Percentiles rank a stretch among this genome's conserved stretches.
phyloP scores from a whole-genome alignment of 1,140 invertebrate species.

The Aphidius gifuensis region DNA sequence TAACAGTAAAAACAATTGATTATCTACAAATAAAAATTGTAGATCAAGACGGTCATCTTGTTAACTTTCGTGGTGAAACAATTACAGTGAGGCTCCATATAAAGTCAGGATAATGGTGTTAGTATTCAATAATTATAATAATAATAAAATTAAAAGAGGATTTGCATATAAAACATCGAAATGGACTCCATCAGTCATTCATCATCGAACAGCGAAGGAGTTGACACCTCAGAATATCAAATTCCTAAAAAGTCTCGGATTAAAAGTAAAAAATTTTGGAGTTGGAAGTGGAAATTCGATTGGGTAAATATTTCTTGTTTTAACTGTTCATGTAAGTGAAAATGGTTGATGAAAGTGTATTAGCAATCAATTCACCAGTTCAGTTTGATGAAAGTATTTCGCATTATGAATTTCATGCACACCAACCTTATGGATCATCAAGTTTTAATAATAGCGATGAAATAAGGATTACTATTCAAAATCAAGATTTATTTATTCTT shows the following conservation, averaged over 20 bases:
- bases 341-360: constrained; percentile 22
- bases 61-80: too few species aligned
- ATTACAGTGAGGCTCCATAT: too few species aligned
- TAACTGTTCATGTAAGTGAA: neutral
- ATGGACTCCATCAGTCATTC: neutral
- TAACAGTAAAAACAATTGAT: too few species aligned
- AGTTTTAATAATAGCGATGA: constrained; percentile 13
- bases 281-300: neutral
- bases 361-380: neutral
- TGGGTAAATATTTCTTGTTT: neutral
- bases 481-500: constrained; percentile 43
- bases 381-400: constrained; percentile 35
- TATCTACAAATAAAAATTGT: too few species aligned
- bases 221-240: neutral
- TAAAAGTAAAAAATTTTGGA: neutral
- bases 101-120: too few species aligned
- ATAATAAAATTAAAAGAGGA: too few species aligned
- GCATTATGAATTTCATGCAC: constrained; percentile 39
- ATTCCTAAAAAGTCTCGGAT: neutral
- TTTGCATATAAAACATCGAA: too few species aligned
- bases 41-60: too few species aligned
- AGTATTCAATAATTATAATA: too few species aligned
- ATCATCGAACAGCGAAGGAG: neutral
- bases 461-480: constrained; percentile 22
- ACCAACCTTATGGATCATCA: constrained; percentile 14